A percentile compares a stretch with the other conserved stretches of the same genome.
Conservation (phyloP, 23 tunicate species). For the Styela clava region DNA sequence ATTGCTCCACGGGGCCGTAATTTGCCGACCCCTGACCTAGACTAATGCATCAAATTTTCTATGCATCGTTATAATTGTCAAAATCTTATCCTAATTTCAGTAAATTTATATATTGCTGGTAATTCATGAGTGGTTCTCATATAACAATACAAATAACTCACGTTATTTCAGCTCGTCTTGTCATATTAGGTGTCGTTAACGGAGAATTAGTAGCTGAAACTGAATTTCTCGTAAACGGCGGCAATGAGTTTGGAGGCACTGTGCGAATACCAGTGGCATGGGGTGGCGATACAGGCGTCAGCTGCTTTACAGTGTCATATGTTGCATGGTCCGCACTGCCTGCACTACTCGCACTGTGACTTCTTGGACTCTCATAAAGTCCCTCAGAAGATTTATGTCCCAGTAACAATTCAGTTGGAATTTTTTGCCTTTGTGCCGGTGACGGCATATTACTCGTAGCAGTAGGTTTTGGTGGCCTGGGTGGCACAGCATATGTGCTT, state of each 20-base stretch:
- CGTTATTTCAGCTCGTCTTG: not conserved
- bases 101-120: no score
- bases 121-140: no score
- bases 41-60: no score
- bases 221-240: not conserved
- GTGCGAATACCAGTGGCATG: conserved; percentile 9
- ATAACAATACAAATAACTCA: no score
- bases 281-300: not conserved
- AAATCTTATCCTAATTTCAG: no score
- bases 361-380: not conserved
- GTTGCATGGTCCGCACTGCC: not conserved
- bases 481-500: conserved; percentile 28
- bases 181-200: not conserved
- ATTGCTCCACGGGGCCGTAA: no score
- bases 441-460: not conserved
- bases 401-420: not conserved
- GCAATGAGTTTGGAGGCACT: not conserved
- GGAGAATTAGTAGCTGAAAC: conserved; percentile 2
- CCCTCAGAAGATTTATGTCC: not conserved
- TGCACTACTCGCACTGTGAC: conserved; percentile 1
- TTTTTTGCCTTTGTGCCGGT: not conserved
- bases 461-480: conserved; percentile 63
- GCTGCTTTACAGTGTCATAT: not conserved
- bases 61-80: no score
- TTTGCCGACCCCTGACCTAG: no score